phyloP scores from a whole-genome alignment of 2,113 vertebrate species.

The Clarias gariepinus region DNA sequence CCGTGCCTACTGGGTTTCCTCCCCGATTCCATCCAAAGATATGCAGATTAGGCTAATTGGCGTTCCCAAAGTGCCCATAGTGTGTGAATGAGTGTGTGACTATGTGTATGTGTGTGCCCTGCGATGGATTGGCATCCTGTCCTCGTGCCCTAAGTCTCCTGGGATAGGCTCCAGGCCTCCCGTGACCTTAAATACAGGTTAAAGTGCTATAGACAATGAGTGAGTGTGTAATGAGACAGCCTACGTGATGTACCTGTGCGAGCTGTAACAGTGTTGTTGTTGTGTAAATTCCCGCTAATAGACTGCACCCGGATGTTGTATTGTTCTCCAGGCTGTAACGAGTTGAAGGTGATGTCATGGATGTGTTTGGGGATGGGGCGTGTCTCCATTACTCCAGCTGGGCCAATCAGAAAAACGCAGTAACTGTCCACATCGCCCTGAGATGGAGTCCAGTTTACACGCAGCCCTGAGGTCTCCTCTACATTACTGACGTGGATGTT shows the following conservation, averaged over 20 bases:
- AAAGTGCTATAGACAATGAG: no score
- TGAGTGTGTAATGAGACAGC: no score
- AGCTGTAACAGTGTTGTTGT: slow-evolving; percentile 77
- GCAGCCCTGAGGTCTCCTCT: slow-evolving; percentile 82
- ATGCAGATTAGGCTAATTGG: no score
- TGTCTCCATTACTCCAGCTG: slow-evolving; percentile 68
- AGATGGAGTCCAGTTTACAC: slow-evolving; percentile 87
- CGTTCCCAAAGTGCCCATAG: no score
- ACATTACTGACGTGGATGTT: slow-evolving; percentile 85
- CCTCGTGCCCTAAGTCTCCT: no score
- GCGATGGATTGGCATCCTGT: no score
- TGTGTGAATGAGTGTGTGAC: no score
- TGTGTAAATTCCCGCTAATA: slow-evolving; percentile 81
- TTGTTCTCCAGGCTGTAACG: slow-evolving; percentile 83
- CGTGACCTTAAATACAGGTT: no score
- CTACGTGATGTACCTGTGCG: slow-evolving; percentile 76
- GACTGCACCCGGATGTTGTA: slow-evolving; percentile 82
- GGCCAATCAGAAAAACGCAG: slow-evolving; percentile 75
- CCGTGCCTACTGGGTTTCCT: no score
- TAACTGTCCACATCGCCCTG: slow-evolving; percentile 90
- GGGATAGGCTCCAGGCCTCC: no score
- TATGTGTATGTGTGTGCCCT: no score
- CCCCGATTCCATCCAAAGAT: no score
- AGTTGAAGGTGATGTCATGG: slow-evolving; percentile 78
- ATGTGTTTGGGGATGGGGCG: slow-evolving; percentile 79